Percentiles rank a stretch among this genome's conserved stretches.
Conservation (phyloP, 2,797 vertebrate species). For the Hyperoplus lanceolatus region DNA sequence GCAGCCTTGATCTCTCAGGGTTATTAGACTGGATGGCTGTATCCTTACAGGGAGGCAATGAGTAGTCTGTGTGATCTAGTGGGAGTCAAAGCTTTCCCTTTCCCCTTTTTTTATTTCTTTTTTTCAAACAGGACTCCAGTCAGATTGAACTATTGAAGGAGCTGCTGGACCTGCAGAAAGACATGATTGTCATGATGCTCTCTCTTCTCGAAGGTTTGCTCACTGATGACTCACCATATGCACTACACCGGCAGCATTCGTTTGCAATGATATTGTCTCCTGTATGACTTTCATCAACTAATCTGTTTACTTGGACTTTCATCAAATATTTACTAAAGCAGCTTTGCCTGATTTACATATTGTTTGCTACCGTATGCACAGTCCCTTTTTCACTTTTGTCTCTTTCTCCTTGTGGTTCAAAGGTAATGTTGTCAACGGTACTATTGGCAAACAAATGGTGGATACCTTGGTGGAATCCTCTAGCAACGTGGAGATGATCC, state of each 20-base stretch:
- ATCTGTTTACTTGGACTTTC: slow-evolving; percentile 32
- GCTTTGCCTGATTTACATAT: slow-evolving; percentile 18
- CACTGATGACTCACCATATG: slow-evolving; percentile 3
- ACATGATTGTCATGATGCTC: slow-evolving; percentile 99
- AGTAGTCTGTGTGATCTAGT: slow-evolving; percentile 47
- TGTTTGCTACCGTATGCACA: slow-evolving; percentile 14
- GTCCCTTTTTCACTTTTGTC: neutral
- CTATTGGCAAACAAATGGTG: slow-evolving; percentile 99
- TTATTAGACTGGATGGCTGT: slow-evolving; percentile 47
- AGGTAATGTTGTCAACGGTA: slow-evolving; percentile 99
- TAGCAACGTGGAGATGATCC: slow-evolving; percentile 98
- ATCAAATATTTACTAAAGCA: slow-evolving; percentile 43
- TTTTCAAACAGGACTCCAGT: slow-evolving; percentile 92
- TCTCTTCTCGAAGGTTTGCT: slow-evolving; percentile 96
- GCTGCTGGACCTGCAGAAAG: slow-evolving; percentile 97
- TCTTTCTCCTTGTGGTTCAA: slow-evolving; percentile 24
- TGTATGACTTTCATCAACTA: slow-evolving; percentile 30
- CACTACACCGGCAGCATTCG: neutral
- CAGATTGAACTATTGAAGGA: slow-evolving; percentile 98
- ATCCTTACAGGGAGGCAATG: slow-evolving; percentile 24
- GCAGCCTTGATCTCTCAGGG: slow-evolving; percentile 62
- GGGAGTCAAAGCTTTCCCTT: slow-evolving; percentile 38
- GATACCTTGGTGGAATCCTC: slow-evolving; percentile 98
- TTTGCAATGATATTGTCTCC: slow-evolving; percentile 33
- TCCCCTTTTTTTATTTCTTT: slow-evolving; percentile 25